Base-by-base conservation (phyloP, 2,113 vertebrate genomes). In the Ceuthmochares aereus region DNA sequence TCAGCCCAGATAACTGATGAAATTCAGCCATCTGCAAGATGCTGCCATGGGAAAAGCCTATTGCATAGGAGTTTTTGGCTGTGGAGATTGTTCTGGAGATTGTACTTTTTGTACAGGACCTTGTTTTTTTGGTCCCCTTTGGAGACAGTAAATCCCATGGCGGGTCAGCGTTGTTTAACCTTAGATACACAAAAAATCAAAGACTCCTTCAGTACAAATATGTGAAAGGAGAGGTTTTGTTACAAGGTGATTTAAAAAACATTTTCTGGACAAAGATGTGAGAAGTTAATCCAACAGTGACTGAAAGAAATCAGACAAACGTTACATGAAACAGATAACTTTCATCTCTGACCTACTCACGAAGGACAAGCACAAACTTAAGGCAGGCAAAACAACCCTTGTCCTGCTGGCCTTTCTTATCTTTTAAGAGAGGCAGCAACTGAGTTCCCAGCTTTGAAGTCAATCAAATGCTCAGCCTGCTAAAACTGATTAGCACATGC, bases 271-370 rank as follows among this genome's bases (percentile, higher is more conserved):
- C 62, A 83, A 94, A 88, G 87, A 94, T 75, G 76, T 68, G 64
- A 94, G 76, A 55, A 84, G 27, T 19, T 86, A 86, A 92, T 95
- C 90, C 68, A 70, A 80, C n/a, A 68, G 4, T 3, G 30, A 45
- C 60, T 60, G 88, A 94, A 90, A 90, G 88, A 93, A 96, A 86
- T 94, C 83, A 92, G 85, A 89, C 36, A 84, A 90, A 93, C 42
- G 69, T 87, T 90, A 82, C 80, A 96, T 0, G 2, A 88, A 96
- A 58, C 17, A 79, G 83, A 87, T 78, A 75, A 12, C 60, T 92
- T 96, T 96, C 84, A 84, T 82, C 64, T 82, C 69, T 92, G 91
- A 93, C 73, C 83, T 91, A 58, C 16, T 7, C 73, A 54, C 66
- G 94, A 86, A 87, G 43, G 58, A 81, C 69, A 92, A 45, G 5